Conservation (phyloP, 2,888 invertebrate genomes). For the Shargacucullia verbasci region DNA sequence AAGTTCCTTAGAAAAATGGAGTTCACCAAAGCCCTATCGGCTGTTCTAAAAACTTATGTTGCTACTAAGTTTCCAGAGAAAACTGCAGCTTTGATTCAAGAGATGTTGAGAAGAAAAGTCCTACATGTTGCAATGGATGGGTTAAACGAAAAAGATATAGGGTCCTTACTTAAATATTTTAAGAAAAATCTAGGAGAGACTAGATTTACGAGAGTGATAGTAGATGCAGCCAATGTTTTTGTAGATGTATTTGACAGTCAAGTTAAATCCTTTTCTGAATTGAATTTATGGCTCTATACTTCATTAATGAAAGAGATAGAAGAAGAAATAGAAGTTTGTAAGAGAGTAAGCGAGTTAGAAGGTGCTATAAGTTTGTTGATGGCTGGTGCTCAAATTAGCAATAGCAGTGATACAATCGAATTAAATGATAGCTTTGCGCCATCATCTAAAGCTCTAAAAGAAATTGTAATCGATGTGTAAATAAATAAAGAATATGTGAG, state of each 20-base stretch:
- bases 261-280: conserved; percentile 90
- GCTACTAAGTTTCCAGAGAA: conserved; percentile 92
- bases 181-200: conserved; percentile 92
- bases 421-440: conserved; percentile 72
- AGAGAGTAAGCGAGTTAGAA: conserved; percentile 90
- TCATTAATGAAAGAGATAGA: conserved; percentile 90
- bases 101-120: conserved; percentile 95
- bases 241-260: conserved; percentile 93
- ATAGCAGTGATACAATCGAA: conserved; percentile 73
- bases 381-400: conserved; percentile 88
- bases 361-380: conserved; percentile 92
- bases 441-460: conserved; percentile 85
- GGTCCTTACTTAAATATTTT: conserved; percentile 93
- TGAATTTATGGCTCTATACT: conserved; percentile 90
- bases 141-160: conserved; percentile 91
- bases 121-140: conserved; percentile 93
- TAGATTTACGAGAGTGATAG: conserved; percentile 92
- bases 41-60: conserved; percentile 90
- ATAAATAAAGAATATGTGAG: conserved; percentile 15
- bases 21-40: conserved; percentile 94
- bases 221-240: conserved; percentile 93
- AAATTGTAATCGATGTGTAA: conserved; percentile 88
- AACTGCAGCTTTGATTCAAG: conserved; percentile 94
- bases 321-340: conserved; percentile 91
- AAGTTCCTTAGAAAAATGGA: conserved; percentile 93